phyloP scores from a whole-genome alignment of 2,888 invertebrate species.

The Laothoe populi region DNA sequence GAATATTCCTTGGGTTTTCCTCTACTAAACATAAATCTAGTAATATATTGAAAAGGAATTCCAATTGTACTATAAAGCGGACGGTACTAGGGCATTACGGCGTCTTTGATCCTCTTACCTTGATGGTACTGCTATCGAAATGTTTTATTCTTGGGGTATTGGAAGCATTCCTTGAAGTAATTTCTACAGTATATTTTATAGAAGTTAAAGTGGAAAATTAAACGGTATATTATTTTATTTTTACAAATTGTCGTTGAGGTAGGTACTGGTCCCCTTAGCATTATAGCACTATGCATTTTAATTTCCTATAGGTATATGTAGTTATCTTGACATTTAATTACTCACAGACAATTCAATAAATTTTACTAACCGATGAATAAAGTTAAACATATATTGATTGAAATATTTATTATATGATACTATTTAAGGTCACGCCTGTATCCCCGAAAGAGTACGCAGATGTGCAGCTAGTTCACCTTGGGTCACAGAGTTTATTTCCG shows the following conservation, averaged over 20 bases:
- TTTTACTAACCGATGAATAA: no score
- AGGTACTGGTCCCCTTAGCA: no score
- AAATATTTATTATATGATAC: no score
- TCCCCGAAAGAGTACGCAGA: no score
- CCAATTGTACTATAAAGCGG: conserved; percentile 18
- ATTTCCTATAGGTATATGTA: no score
- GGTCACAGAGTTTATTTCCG: no score
- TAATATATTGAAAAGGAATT: conserved; percentile 25
- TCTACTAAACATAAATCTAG: conserved; percentile 24
- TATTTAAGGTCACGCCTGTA: no score
- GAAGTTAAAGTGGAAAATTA: not conserved
- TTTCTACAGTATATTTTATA: conserved; percentile 31
- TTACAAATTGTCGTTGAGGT: not conserved
- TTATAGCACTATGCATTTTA: not conserved
- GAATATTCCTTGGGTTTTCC: conserved; percentile 21
- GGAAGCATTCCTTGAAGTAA: conserved; percentile 34
- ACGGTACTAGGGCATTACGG: conserved; percentile 45
- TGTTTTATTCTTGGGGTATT: conserved; percentile 44
- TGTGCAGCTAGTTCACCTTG: no score
- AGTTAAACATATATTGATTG: no score
- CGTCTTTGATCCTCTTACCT: conserved; percentile 72
- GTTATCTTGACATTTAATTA: no score
- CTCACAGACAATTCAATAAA: no score
- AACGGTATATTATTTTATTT: conserved; percentile 17
- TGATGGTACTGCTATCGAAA: conserved; percentile 60